Evolutionary conservation across 2,797 vertebrate species (phyloP).

Genomic region (Buceros bicornis): DNA sequence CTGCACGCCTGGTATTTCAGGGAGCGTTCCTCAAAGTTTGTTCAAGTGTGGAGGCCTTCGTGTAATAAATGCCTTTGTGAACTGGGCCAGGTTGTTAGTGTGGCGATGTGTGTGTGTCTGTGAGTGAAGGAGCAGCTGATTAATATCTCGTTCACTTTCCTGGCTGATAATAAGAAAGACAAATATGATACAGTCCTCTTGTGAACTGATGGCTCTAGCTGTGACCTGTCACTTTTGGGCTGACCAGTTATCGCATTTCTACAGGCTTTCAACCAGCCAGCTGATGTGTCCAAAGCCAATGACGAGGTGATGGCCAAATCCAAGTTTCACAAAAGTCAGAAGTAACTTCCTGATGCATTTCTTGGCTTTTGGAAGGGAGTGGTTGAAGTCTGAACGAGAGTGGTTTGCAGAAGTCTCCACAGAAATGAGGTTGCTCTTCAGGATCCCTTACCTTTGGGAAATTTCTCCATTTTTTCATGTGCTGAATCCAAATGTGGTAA

Average conservation of each 20-base stretch:
- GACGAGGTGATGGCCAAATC: background rate
- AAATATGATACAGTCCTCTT: fast-evolving
- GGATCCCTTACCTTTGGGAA: background rate
- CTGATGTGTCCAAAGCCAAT: background rate
- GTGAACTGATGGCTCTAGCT: background rate
- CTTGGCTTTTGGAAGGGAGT: background rate
- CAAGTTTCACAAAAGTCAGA: background rate
- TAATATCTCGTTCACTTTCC: background rate
- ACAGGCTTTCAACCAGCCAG: background rate
- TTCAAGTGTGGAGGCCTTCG: background rate
- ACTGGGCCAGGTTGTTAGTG: background rate
- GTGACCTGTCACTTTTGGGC: background rate
- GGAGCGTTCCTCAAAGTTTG: background rate
- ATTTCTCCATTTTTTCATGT: background rate
- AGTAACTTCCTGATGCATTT: background rate
- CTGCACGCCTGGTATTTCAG: background rate
- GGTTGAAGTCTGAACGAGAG: background rate
- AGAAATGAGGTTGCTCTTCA: background rate
- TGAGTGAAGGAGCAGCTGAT: background rate
- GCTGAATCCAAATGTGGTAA: background rate
- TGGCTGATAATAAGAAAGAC: background rate
- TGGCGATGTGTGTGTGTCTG: background rate
- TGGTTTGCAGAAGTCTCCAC: background rate
- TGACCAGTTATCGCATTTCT: background rate
- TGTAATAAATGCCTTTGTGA: background rate